Evolutionary conservation across 2,888 invertebrate species (phyloP), one percentile per base, ranked within the genome.

Genomic region (Cylindroiulus punctatus): DNA sequence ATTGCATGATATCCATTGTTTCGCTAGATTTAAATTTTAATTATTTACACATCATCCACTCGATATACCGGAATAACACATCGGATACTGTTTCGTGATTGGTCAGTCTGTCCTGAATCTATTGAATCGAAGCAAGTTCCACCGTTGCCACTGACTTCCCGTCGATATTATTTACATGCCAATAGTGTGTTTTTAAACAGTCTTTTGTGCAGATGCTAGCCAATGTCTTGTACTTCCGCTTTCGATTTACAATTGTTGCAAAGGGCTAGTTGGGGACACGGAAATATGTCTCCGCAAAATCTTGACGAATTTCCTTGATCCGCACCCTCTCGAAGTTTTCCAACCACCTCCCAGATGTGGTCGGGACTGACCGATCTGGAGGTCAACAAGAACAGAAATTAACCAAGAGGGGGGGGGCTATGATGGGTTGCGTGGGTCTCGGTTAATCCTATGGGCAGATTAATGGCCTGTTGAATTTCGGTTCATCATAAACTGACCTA

Each of bases 231-330:
- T 8, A 65, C 65, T 65, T 65, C 65, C 65, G 17, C 57, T 57
- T 65, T 26, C 19, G 12, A 26, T 10, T 26, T 26, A 12, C 65
- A 65, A 65, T 65, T 65, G 26, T 65, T 65, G 1, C 65, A 65
- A 65, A 65, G 65, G 5, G 65, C 65, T 36, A 82, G 36, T 82
- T 82, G 82, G 7, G 82, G 42, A 36, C 82, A 82, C 26, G 82
- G 82, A 82, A 82, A 82, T 36, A 36, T 14, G 4, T 82, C 40
- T 3, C 17, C 82, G 12, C 82, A 82, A 82, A 42, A 42, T 3
- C n/a, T 82, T 30, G 82, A 8, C 12, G 82, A 82, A 82, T 82
- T 82, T 42, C 82, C 42, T 5, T 82, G 40, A 36, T 82, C 82
- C 7, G 82, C 82, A n/a, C 82, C 82, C 42, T 40, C 36, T 36